A percentile compares a stretch with the other conserved stretches of the same genome.
These are phyloP conservation scores for Trachops cirrhosus DNA, from an alignment of 2,797 vertebrate species.

Conservation along the genomic window DNA sequence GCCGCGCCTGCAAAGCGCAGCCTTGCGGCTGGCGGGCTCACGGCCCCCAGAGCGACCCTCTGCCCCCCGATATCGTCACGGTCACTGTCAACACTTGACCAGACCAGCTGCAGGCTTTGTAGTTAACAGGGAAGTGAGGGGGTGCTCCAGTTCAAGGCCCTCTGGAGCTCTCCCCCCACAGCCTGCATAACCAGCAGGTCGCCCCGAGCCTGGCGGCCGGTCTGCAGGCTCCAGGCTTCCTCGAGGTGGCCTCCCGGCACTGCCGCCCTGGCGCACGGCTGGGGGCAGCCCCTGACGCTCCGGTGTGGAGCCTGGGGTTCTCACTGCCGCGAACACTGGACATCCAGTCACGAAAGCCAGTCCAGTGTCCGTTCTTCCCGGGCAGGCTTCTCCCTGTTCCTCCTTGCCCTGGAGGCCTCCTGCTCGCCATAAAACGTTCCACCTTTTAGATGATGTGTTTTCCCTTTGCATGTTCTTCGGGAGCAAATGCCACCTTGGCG, in stretches of 20 bases:
- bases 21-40: fast-evolving
- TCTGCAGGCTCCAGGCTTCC: fast-evolving
- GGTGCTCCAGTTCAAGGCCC: fast-evolving
- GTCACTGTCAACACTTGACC: fast-evolving
- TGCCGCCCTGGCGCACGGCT: fast-evolving
- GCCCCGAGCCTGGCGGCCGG: fast-evolving
- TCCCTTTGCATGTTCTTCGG: not conserved
- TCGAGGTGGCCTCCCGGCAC: fast-evolving
- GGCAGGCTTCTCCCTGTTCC: not conserved
- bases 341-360: not conserved
- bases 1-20: fast-evolving
- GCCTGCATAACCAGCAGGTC: fast-evolving
- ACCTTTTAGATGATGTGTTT: not conserved
- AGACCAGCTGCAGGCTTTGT: not conserved
- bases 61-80: fast-evolving
- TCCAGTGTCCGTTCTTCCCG: not conserved
- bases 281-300: fast-evolving
- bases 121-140: no score
- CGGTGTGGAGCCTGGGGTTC: fast-evolving
- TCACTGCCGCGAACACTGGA: fast-evolving
- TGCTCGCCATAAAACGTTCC: not conserved
- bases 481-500: not conserved
- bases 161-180: no score
- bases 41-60: fast-evolving
- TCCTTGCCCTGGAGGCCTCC: not conserved